These are phyloP conservation scores for Podarcis lilfordi DNA, from an alignment of 2,797 vertebrate species.

Conservation along the genomic window DNA sequence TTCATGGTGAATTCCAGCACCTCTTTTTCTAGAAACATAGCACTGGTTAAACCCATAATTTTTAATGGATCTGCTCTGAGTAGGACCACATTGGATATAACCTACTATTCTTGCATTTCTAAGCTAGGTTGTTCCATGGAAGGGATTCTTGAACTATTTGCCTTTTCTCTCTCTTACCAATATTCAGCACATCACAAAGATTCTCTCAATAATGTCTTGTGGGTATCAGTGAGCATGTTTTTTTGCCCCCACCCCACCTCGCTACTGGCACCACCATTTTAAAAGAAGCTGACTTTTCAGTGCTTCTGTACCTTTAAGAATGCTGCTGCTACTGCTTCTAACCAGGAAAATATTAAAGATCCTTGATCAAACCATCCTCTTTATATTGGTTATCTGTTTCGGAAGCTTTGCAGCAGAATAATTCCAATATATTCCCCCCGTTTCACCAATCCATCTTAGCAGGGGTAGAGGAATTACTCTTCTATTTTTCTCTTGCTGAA, in stretches of 20 bases:
- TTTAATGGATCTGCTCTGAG: too few relatives aligned
- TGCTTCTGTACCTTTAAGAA: not conserved
- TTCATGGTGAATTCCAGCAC: too few relatives aligned
- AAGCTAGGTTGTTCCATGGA: not conserved
- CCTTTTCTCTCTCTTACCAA: not conserved
- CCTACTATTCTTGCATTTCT: not conserved
- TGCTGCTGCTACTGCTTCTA: not conserved
- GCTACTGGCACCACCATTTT: not conserved
- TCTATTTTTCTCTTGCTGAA: slow-evolving; percentile 51
- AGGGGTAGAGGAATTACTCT: slow-evolving; percentile 21
- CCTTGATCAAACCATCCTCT: slow-evolving; percentile 36
- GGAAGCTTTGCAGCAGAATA: slow-evolving; percentile 8
- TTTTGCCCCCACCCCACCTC: not conserved
- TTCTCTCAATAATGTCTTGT: not conserved
- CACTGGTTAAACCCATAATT: too few relatives aligned
- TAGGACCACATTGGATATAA: too few relatives aligned
- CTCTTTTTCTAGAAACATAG: too few relatives aligned
- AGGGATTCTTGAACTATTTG: not conserved
- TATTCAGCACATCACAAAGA: not conserved
- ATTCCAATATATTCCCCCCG: slow-evolving; percentile 14
- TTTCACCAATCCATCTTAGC: slow-evolving; percentile 24
- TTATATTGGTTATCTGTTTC: slow-evolving; percentile 23
- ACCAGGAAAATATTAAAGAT: slow-evolving; percentile 2
- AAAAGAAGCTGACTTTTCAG: not conserved
- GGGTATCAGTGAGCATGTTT: not conserved